These are phyloP conservation scores for Colossoma macropomum DNA, from an alignment of 2,113 vertebrate genomes.

Conservation along the genomic window DNA sequence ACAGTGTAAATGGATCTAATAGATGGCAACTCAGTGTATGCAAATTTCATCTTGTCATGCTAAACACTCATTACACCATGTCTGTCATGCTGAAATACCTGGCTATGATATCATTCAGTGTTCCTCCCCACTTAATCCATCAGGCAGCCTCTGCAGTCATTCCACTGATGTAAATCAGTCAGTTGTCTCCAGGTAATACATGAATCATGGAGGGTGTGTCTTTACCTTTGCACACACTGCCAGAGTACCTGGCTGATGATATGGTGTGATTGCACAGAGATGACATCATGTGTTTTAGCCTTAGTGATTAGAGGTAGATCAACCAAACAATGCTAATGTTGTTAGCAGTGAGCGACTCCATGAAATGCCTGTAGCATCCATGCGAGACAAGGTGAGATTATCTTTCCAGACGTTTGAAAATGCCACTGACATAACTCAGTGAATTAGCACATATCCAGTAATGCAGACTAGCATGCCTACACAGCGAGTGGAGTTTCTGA, in stretches of 20 bases:
- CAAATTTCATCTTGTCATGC: background rate
- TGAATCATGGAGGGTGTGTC: background rate
- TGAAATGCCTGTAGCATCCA: background rate
- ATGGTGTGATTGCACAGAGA: background rate
- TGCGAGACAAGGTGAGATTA: background rate
- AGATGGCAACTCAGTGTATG: too few relatives aligned
- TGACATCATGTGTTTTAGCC: background rate
- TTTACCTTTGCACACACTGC: background rate
- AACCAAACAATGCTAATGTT: background rate
- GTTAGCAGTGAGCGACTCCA: background rate
- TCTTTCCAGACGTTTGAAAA: background rate
- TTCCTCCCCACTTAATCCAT: background rate
- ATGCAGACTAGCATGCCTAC: background rate
- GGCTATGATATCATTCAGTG: background rate
- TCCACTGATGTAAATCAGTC: constrained; percentile 10
- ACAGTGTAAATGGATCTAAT: too few relatives aligned
- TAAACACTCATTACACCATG: background rate
- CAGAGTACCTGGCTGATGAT: background rate
- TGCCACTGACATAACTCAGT: too few relatives aligned
- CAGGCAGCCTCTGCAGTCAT: background rate
- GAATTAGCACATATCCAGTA: too few relatives aligned
- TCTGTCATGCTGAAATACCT: background rate
- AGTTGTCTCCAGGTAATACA: background rate
- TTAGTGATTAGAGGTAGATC: background rate
- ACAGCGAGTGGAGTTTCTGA: background rate